Conservation (phyloP, 2,113 vertebrate species). For the Canis aureus region DNA sequence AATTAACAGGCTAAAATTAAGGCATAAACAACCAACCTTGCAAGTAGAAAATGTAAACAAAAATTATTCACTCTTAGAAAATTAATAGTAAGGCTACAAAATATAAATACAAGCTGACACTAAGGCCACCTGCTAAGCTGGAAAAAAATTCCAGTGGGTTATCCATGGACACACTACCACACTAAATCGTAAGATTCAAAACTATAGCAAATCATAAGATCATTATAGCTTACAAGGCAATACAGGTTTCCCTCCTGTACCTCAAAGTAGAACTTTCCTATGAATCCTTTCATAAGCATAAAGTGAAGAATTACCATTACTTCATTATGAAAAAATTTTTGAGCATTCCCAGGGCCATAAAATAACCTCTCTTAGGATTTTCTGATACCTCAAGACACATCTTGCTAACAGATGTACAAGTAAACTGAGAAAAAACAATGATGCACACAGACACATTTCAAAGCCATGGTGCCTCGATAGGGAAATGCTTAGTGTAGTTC, state of each 20-base stretch:
- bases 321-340: neutral
- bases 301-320: neutral
- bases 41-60: neutral
- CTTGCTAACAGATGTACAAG: neutral
- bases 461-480: neutral
- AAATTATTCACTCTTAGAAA: conserved; percentile 20
- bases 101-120: neutral
- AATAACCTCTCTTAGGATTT: neutral
- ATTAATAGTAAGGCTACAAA: conserved; percentile 43
- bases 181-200: neutral
- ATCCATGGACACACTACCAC: neutral
- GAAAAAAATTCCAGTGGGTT: neutral
- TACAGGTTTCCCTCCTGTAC: neutral
- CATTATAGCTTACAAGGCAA: neutral
- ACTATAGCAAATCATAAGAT: neutral
- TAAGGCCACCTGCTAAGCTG: neutral
- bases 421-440: neutral
- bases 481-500: neutral
- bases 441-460: neutral
- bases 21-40: neutral
- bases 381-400: neutral
- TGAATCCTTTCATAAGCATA: neutral
- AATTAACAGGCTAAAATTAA: conserved; percentile 40
- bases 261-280: neutral
- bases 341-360: neutral